Conservation (phyloP, 2,113 vertebrate species). For the Scophthalmus maximus region DNA sequence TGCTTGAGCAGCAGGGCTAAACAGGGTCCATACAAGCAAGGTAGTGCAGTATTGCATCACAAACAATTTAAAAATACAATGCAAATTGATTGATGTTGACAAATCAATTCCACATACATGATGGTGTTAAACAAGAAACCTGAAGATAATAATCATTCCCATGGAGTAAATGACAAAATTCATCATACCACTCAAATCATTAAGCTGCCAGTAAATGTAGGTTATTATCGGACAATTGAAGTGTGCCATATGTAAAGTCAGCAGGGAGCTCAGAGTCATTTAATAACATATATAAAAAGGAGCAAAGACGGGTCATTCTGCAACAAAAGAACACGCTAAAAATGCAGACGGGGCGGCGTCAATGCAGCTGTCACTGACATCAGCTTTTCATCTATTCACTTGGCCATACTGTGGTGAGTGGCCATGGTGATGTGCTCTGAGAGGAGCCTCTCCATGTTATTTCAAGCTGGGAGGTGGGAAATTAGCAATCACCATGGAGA, state of each 20-base stretch:
- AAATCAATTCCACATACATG: neutral
- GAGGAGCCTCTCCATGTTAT: constrained; percentile 47
- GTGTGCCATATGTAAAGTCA: neutral
- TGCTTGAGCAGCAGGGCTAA: constrained; percentile 20
- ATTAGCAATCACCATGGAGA: constrained; percentile 58
- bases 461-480: constrained; percentile 43
- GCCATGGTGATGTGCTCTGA: constrained; percentile 55
- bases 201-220: neutral
- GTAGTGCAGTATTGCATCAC: constrained; percentile 14
- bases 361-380: constrained; percentile 73
- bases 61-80: constrained; percentile 38
- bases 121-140: neutral
- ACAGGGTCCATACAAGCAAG: constrained; percentile 25
- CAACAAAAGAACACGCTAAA: constrained; percentile 10
- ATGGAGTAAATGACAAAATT: neutral
- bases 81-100: neutral
- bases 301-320: constrained; percentile 26
- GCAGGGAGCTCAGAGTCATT: constrained; percentile 13
- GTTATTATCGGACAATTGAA: neutral
- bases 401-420: constrained; percentile 58
- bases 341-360: constrained; percentile 39
- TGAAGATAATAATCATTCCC: neutral
- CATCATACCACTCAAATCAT: neutral
- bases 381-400: constrained; percentile 71
- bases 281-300: constrained; percentile 21